Percentiles rank a stretch among this genome's conserved stretches.
Evolutionary conservation across 2,113 vertebrate genomes (phyloP).

Genomic region (Camelus dromedarius): DNA sequence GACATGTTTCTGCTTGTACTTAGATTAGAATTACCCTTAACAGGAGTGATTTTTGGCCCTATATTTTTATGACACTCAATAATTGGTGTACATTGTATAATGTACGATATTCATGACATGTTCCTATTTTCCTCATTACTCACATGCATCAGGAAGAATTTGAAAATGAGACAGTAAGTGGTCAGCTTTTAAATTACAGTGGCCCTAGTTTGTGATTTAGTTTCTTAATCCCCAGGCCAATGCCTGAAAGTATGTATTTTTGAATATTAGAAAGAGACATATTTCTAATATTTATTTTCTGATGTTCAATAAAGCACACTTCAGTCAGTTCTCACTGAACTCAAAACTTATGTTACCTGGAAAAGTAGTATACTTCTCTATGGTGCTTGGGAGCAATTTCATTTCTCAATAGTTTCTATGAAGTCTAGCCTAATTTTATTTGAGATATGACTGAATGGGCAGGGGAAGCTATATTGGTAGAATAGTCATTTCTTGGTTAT

Average conservation of each 20-base stretch:
- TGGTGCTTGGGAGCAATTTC: not conserved
- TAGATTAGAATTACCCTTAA: not conserved
- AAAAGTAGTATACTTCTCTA: not conserved
- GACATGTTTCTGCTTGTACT: not conserved
- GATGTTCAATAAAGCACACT: not conserved
- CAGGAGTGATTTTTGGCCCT: not conserved
- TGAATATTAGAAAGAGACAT: not conserved
- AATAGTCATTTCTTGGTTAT: not conserved
- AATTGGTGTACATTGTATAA: not conserved
- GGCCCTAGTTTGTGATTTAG: not conserved
- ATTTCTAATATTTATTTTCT: slow-evolving; percentile 29
- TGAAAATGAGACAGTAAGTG: not conserved
- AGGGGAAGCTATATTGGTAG: not conserved
- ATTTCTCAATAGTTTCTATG: not conserved
- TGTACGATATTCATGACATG: not conserved
- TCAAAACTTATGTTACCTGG: not conserved
- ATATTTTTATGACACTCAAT: not conserved
- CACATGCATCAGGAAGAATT: not conserved
- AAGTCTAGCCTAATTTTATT: not conserved
- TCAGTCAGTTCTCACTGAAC: not conserved
- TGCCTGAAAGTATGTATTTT: not conserved
- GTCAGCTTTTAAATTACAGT: not conserved
- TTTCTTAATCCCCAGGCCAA: not conserved
- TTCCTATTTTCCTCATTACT: not conserved
- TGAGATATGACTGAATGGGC: not conserved